phyloP scores from a whole-genome alignment of 2,888 invertebrate genomes.

The Monopis laevigella region DNA sequence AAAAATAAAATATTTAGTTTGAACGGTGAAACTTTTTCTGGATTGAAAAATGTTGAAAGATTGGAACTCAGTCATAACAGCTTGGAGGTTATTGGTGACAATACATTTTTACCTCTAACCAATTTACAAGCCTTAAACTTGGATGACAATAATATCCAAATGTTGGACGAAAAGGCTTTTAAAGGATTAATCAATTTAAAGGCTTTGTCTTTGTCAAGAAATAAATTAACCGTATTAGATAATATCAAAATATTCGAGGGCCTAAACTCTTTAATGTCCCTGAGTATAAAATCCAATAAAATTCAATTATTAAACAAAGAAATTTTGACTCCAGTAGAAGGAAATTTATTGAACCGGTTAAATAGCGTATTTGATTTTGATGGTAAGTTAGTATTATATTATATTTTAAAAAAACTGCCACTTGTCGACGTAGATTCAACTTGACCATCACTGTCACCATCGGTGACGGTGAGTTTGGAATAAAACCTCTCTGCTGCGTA shows the following conservation, averaged over 20 bases:
- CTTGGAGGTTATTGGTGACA: conserved; percentile 79
- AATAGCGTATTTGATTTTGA: conserved; percentile 46
- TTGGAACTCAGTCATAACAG: conserved; percentile 77
- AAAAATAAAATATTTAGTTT: conserved; percentile 76
- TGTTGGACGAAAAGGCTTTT: conserved; percentile 54
- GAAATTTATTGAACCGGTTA: conserved; percentile 34
- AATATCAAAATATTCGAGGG: conserved; percentile 40
- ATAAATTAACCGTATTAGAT: conserved; percentile 37
- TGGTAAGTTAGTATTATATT: conserved; percentile 40
- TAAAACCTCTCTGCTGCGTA: too few relatives aligned
- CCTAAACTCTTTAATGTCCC: conserved; percentile 29
- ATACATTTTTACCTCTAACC: conserved; percentile 68
- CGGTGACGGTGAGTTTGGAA: too few relatives aligned
- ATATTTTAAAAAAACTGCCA: not conserved
- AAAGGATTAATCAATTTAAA: conserved; percentile 37
- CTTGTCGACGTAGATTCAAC: too few relatives aligned
- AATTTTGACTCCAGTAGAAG: conserved; percentile 41
- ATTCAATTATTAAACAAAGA: conserved; percentile 35
- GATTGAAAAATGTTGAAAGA: conserved; percentile 72
- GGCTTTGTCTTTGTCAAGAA: conserved; percentile 40
- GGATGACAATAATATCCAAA: conserved; percentile 51
- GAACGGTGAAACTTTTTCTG: conserved; percentile 79
- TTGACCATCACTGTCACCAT: too few relatives aligned
- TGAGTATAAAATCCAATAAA: conserved; percentile 45
- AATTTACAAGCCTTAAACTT: conserved; percentile 40